These are phyloP conservation scores for Anarrhichthys ocellatus DNA, from an alignment of 2,113 vertebrate species.

Conservation along the genomic window DNA sequence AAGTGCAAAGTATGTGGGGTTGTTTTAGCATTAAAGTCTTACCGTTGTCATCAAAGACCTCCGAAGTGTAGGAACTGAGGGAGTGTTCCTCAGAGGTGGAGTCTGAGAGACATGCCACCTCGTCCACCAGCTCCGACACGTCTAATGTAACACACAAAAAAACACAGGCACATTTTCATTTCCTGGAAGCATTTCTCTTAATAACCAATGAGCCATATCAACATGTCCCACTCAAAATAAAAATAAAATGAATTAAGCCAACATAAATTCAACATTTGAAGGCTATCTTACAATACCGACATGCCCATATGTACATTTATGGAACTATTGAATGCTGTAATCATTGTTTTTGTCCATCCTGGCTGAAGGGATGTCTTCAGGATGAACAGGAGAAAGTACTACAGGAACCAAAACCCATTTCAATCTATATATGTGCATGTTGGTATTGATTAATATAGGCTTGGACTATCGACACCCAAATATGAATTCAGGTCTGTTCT, in stretches of 20 bases:
- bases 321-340: background rate
- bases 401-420: background rate
- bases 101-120: conserved; percentile 89
- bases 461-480: background rate
- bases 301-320: background rate
- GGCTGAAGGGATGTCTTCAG: background rate
- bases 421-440: background rate
- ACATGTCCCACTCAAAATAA: background rate
- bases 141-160: conserved; percentile 73
- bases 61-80: conserved; percentile 93
- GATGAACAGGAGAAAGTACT: background rate
- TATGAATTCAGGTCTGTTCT: conserved; percentile 21
- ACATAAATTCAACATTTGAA: background rate
- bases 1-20: background rate
- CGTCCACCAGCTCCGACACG: conserved; percentile 84
- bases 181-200: background rate
- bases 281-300: background rate
- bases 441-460: background rate
- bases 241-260: background rate
- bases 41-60: conserved; percentile 97
- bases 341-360: background rate
- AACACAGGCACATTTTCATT: background rate
- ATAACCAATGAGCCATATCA: background rate
- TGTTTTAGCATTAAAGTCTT: conserved; percentile 61
- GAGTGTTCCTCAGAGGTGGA: conserved; percentile 93